phyloP scores from a whole-genome alignment of 2,888 invertebrate genomes.

The Netelia inedita region DNA sequence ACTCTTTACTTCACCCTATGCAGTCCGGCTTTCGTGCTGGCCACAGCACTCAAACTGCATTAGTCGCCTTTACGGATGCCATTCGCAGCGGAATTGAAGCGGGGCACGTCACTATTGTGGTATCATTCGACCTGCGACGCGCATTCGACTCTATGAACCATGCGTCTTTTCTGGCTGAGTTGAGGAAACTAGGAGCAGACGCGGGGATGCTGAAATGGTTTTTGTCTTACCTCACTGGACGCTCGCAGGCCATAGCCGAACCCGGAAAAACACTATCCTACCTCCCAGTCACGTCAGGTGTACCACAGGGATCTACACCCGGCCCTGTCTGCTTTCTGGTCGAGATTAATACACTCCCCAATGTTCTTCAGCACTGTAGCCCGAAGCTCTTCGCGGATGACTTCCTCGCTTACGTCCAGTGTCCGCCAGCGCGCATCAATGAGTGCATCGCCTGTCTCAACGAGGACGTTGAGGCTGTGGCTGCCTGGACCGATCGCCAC shows the following conservation, averaged over 20 bases:
- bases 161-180: no score
- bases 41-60: constrained; percentile 20
- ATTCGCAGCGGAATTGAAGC: constrained; percentile 13
- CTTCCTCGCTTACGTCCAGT: neutral
- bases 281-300: neutral
- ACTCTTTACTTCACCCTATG: neutral
- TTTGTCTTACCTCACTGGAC: neutral
- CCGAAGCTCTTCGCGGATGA: constrained; percentile 1
- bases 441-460: neutral
- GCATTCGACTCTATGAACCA: constrained; percentile 8
- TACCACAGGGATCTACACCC: constrained; percentile 1
- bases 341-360: neutral
- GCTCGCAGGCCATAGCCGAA: neutral
- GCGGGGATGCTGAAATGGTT: neutral
- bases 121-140: neutral
- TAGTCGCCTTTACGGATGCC: neutral
- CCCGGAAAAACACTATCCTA: neutral
- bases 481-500: neutral
- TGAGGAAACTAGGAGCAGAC: neutral
- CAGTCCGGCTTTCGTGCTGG: neutral
- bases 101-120: neutral
- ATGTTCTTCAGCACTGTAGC: neutral
- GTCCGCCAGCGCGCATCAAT: neutral
- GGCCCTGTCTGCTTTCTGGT: constrained; percentile 6
- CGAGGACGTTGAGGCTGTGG: neutral